phyloP scores from a whole-genome alignment of 1,140 invertebrate genomes.

The Caenorhabditis remanei region DNA sequence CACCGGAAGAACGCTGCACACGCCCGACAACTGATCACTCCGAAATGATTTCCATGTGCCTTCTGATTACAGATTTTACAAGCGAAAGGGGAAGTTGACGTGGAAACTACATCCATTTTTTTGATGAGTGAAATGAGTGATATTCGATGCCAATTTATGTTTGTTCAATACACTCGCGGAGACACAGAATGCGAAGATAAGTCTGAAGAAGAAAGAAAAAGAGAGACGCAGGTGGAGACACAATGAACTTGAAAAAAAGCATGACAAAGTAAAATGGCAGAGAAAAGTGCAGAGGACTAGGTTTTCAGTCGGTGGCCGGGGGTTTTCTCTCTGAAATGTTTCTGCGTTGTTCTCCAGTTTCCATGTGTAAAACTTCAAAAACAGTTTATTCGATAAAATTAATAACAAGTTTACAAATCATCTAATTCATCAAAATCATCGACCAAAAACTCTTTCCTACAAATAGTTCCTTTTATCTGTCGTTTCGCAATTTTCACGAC shows the following conservation, averaged over 20 bases:
- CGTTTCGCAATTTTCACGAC: background rate
- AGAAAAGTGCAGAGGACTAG: too few species aligned
- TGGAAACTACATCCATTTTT: constrained; percentile 4
- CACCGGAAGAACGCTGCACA: constrained; percentile 20
- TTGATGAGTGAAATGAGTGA: background rate
- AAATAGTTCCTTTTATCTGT: background rate
- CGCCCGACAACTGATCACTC: constrained; percentile 36
- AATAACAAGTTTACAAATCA: background rate
- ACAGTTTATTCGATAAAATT: too few species aligned
- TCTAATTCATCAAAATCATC: background rate
- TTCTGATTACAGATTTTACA: constrained; percentile 11
- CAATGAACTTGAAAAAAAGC: background rate
- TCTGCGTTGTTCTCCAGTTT: background rate
- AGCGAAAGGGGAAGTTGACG: background rate
- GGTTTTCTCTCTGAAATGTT: background rate
- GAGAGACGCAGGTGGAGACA: background rate
- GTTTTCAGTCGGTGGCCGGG: too few species aligned
- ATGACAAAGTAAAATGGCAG: background rate
- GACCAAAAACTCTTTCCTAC: background rate
- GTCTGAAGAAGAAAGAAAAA: background rate
- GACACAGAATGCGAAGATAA: background rate
- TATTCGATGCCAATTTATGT: constrained; percentile 11
- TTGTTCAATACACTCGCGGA: background rate
- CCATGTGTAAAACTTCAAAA: background rate
- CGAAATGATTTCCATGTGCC: constrained; percentile 13